Conservation (phyloP, 2,888 invertebrate genomes). For the Imbricaverruca yamaguchii region DNA sequence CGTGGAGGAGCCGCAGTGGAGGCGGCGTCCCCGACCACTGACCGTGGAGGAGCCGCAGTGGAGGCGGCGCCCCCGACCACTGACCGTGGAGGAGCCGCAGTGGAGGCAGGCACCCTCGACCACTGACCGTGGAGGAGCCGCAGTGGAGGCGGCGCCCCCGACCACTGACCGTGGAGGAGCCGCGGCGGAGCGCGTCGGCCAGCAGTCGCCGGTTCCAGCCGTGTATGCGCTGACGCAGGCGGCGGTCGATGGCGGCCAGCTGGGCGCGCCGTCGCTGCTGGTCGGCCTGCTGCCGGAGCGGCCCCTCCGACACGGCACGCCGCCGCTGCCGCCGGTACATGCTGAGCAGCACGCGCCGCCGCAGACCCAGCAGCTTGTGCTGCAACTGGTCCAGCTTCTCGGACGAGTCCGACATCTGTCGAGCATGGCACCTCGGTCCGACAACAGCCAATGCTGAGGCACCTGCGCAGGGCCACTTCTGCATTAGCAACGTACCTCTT, state of each 20-base stretch:
- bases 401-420: constrained; percentile 30
- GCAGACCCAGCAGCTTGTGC: constrained; percentile 32
- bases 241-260: constrained; percentile 81
- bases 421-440: neutral
- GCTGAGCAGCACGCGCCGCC: constrained; percentile 45
- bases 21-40: too few species aligned
- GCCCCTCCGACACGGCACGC: constrained; percentile 64
- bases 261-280: constrained; percentile 86
- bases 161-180: neutral
- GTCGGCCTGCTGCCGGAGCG: constrained; percentile 57
- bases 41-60: too few species aligned
- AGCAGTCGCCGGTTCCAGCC: constrained; percentile 87
- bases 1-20: too few species aligned
- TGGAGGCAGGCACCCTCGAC: too few species aligned
- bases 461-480: too few species aligned
- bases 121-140: too few species aligned
- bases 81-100: too few species aligned
- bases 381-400: constrained; percentile 32
- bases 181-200: constrained; percentile 39
- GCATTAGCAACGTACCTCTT: too few species aligned
- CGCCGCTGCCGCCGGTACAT: constrained; percentile 69
- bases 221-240: constrained; percentile 85
- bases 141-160: too few species aligned
- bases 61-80: too few species aligned
- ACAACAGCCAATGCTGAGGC: too few species aligned